Base-by-base conservation (phyloP, 2,797 vertebrate genomes). In the Anguilla obscura region DNA sequence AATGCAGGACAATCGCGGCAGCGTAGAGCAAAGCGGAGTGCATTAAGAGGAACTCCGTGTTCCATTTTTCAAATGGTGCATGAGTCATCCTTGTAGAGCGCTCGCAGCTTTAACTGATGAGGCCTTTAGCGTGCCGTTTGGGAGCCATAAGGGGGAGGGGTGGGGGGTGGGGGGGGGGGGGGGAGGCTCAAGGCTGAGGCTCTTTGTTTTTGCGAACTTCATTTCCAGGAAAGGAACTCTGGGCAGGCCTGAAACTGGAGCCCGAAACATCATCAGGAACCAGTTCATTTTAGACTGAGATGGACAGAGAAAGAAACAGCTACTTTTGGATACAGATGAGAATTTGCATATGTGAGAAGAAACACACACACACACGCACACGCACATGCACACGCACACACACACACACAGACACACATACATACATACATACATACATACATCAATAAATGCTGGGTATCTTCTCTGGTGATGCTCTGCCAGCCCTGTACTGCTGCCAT, bases 81-180 rank as follows among this genome's bases (percentile, higher is more conserved):
- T 84, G 86, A 79, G 76, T 86, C 76, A 79, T 80, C n/a, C 33
- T 45, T 45, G 48, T 40, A 18, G n/a, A 66, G 56, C 27, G 3
- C 30, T 86, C 66, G 52, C 60, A 82, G 86, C 87, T 86, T 27
- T 86, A 45, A 63, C 69, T 60, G 82, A 83, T 79, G 85, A 87
- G 76, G 83, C 85, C 85, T 63, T 54, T 88, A 74, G 12, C 85
- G 3, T 36, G 74, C 60, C 71, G 10, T 63, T 82, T 50, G 79
- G 79, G 79, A 82, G 45, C 79, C 14, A 21, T 87, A 58, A 85
- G 21, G 18, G 85, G 36, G 76, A 88, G 82, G 50, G 7, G 50
- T 1, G 40, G 40, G 40, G 33, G 33, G 36, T 80, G 48, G 76
- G 88, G 83, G 40, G 40, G 40, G 33, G 33, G 36, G 85, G 48